Evolutionary conservation across 2,888 invertebrate species (phyloP), one percentile per base, ranked within the genome.

Genomic region (Pyrrhia umbra): DNA sequence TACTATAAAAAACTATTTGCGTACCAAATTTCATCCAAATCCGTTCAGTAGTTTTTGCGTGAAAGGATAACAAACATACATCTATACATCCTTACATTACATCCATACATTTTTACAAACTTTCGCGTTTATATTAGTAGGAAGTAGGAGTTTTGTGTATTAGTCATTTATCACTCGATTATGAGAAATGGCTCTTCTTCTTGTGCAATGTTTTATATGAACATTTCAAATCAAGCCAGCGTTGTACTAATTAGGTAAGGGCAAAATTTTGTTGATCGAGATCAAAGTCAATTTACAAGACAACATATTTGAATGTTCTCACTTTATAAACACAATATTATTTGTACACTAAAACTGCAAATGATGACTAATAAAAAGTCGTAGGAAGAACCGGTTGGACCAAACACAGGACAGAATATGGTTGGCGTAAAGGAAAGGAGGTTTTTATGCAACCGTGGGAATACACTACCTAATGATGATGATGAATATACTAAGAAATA

Each of bases 181-280:
- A n/a, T n/a, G n/a, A n/a, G n/a, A n/a, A n/a, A n/a, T n/a, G n/a
- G n/a, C n/a, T n/a, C n/a, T n/a, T n/a, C n/a, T n/a, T n/a, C n/a
- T n/a, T n/a, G n/a, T n/a, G n/a, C n/a, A n/a, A n/a, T n/a, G n/a
- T n/a, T n/a, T n/a, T n/a, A n/a, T n/a, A n/a, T n/a, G n/a, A n/a
- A n/a, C n/a, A n/a, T n/a, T n/a, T n/a, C n/a, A n/a, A n/a, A n/a
- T n/a, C n/a, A n/a, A n/a, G n/a, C n/a, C n/a, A n/a, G n/a, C n/a
- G n/a, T n/a, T n/a, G n/a, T n/a, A n/a, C 30, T 21, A 30, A 58
- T 21, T 6, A 54, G 30, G 4, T 18, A 25, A 59, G 52, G 37
- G 42, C 40, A 39, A 46, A 9, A 43, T 13, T 37, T 52, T 34
- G 45, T 52, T 58, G 58, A 66, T 77, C 40, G 46, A 45, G 5